These are phyloP conservation scores for Callosobruchus maculatus DNA, from an alignment of 2,888 invertebrate genomes.

Conservation along the genomic window DNA sequence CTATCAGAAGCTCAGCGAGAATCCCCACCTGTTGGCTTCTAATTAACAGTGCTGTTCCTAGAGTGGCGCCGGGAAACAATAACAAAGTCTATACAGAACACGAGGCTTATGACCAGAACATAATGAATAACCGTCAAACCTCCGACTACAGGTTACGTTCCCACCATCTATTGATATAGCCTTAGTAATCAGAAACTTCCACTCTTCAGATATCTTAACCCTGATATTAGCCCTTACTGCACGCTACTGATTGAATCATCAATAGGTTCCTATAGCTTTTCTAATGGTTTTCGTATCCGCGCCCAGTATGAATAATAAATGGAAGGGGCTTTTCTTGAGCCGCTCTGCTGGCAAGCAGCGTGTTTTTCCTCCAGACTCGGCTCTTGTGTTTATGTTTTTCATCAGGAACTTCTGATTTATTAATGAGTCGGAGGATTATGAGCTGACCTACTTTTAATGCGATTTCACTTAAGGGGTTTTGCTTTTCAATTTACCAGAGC, in stretches of 20 bases:
- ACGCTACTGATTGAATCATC: background rate
- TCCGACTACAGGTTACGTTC: no score
- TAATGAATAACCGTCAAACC: no score
- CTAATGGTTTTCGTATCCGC: background rate
- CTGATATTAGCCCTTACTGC: background rate
- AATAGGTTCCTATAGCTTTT: background rate
- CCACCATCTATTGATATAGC: no score
- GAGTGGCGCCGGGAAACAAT: no score
- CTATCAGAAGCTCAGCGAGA: no score
- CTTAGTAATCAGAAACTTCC: no score
- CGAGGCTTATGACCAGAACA: no score
- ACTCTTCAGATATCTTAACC: background rate
- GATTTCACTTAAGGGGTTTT: background rate
- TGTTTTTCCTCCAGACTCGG: background rate
- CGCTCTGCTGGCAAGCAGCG: background rate
- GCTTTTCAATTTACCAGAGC: background rate
- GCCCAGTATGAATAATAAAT: background rate
- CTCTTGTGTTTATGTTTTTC: background rate
- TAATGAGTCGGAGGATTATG: background rate
- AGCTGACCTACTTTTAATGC: background rate
- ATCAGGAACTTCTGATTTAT: background rate
- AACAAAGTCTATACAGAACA: no score
- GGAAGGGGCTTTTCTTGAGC: background rate
- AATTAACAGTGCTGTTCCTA: no score
- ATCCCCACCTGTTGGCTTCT: no score